These are phyloP conservation scores for Petrolisthes cinctipes DNA, from an alignment of 2,888 invertebrate genomes.

Conservation along the genomic window DNA sequence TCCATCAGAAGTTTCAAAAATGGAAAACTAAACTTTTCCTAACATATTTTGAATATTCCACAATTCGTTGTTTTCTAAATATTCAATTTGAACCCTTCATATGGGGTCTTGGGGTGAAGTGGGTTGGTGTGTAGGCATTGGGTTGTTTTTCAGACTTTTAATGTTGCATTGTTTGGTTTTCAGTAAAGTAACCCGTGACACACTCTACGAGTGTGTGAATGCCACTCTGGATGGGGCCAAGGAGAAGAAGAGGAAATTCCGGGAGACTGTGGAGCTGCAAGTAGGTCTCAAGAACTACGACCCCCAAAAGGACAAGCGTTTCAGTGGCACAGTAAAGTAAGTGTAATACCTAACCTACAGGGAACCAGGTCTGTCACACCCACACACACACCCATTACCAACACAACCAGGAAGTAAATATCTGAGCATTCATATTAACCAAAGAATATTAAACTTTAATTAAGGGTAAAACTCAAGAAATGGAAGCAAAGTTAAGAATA, in stretches of 20 bases:
- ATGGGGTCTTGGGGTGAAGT: too few relatives aligned
- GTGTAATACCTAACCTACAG: conserved; percentile 71
- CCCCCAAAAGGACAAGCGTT: conserved; percentile 99
- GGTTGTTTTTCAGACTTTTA: background rate
- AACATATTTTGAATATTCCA: too few relatives aligned
- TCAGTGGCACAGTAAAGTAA: conserved; percentile 99
- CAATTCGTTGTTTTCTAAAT: too few relatives aligned
- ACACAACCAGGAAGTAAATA: background rate
- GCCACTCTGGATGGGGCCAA: conserved; percentile 82
- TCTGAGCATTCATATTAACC: too few relatives aligned
- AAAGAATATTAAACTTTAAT: too few relatives aligned
- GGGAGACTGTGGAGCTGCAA: conserved; percentile 98
- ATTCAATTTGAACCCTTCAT: too few relatives aligned
- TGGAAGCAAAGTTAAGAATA: too few relatives aligned
- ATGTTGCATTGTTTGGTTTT: background rate
- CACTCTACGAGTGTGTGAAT: conserved; percentile 94
- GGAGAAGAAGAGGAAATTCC: conserved; percentile 89
- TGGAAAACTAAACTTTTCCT: too few relatives aligned
- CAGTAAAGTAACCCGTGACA: conserved; percentile 94
- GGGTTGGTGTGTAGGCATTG: too few relatives aligned
- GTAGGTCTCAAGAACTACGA: conserved; percentile 99
- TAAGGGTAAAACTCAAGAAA: too few relatives aligned
- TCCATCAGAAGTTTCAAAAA: too few relatives aligned
- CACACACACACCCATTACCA: background rate
- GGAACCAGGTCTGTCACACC: background rate